These are phyloP conservation scores for Reinhardtius hippoglossoides DNA, from an alignment of 2,113 vertebrate species.

Conservation along the genomic window DNA sequence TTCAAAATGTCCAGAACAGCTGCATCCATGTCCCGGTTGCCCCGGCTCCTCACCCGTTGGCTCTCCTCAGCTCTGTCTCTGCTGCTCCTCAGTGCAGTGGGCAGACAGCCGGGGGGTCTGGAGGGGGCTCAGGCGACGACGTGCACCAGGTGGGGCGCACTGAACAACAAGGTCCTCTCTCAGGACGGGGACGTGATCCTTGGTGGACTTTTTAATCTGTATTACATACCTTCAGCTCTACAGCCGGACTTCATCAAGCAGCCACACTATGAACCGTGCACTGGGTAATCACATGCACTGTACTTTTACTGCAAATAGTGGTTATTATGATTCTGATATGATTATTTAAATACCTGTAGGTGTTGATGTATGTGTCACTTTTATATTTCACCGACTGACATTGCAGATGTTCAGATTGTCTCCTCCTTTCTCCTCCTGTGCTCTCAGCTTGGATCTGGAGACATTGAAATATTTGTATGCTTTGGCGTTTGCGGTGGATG, in stretches of 20 bases:
- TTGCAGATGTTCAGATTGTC: background rate
- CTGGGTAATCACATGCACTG: conserved; percentile 42
- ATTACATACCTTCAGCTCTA: conserved; percentile 44
- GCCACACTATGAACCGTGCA: conserved; percentile 62
- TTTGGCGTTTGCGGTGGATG: conserved; percentile 78
- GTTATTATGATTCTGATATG: background rate
- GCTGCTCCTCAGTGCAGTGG: conserved; percentile 32
- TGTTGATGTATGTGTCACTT: background rate
- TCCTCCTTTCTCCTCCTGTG: background rate
- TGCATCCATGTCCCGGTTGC: conserved; percentile 37
- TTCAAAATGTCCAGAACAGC: conserved; percentile 19
- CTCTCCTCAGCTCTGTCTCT: conserved; percentile 9
- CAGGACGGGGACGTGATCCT: conserved; percentile 78
- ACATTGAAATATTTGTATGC: conserved; percentile 66
- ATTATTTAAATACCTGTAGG: background rate
- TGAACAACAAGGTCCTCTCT: conserved; percentile 51
- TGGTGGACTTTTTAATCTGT: conserved; percentile 73
- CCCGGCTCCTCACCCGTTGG: conserved; percentile 22
- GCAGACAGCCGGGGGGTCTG: conserved; percentile 6
- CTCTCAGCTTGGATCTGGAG: conserved; percentile 64
- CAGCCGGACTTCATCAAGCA: conserved; percentile 58
- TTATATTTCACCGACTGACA: background rate
- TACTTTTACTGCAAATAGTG: background rate
- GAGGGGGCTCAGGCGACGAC: background rate
- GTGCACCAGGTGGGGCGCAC: conserved; percentile 56